Evolutionary conservation across 92 coral and sea anemone species (phyloP), one percentile per base, ranked within the genome.

Genomic region (Paragorgia papillata): DNA sequence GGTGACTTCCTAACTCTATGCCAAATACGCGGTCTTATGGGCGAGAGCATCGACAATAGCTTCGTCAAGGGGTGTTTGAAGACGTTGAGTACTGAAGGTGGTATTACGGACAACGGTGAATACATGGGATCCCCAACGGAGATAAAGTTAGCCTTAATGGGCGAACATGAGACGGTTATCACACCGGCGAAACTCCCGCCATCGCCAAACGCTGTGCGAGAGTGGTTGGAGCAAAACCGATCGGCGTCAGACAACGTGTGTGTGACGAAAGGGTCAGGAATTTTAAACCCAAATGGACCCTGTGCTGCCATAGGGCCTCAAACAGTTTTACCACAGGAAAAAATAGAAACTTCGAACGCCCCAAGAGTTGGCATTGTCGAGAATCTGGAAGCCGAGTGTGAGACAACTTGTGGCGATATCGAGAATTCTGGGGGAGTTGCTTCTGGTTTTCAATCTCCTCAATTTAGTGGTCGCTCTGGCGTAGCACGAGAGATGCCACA

Each of bases 161-260:
- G 93, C 26, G 99, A 95, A 39, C 66, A 57, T 12, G 39, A 66
- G 2, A 57, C 80, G n/a, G 82, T 81, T 33, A 68, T 91, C 13
- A 91, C 97, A 21, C 99, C 99, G 21, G 84, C 82, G 51, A 50
- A 48, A 20, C 67, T 64, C 14, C 93, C 99, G 0, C 99, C 99
- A 2, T 50, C 94, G 0, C 83, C 83, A 26, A 28, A 39, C 22
- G 62, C 66, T 4, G 97, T 95, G 15, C 73, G 53, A 73, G 69
- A 78, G 41, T 95, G 99, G 99, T 84, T 71, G 64, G 24, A 71
- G 19, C 9, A 44, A 6, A 37, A 29, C 27, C 2, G 51, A 53
- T 2, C 24, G 2, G 27, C 17, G 15, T 25, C 50, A 13, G 32
- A 66, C 5, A 18, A 20, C 1, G 26, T 3, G 12, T 44, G 18